Evolutionary conservation across 2,113 vertebrate genomes (phyloP).

Genomic region (Acinonyx jubatus): DNA sequence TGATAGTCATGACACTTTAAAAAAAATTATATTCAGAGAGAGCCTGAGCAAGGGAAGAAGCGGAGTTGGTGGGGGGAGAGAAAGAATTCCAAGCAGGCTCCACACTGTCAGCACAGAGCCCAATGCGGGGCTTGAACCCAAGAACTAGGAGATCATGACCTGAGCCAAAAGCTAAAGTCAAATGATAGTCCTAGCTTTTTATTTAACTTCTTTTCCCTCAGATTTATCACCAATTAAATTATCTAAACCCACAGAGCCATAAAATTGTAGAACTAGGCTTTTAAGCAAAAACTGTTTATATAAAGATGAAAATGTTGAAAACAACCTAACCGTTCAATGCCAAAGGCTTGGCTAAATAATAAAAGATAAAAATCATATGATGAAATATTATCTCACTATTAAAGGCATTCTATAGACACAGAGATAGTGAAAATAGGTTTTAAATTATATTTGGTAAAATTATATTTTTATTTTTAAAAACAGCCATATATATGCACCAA

Average conservation of each 20-base stretch:
- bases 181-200: neutral
- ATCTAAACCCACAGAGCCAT: neutral
- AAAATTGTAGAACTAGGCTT: conserved; percentile 7
- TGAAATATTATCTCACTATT: neutral
- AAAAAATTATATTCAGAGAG: too few species aligned
- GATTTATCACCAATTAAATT: neutral
- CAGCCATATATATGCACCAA: neutral
- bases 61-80: too few species aligned
- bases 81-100: too few species aligned
- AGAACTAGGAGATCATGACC: too few species aligned
- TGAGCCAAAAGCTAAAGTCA: too few species aligned
- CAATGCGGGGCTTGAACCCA: too few species aligned
- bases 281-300: neutral
- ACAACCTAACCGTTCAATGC: neutral
- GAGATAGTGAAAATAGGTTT: neutral
- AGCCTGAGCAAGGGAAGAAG: too few species aligned
- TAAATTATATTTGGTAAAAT: neutral
- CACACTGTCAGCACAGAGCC: too few species aligned
- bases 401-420: neutral
- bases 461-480: neutral
- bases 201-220: neutral
- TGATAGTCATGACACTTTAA: neutral
- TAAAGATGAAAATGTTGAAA: conserved; percentile 28
- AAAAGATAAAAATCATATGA: conserved; percentile 4
- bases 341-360: neutral